Evolutionary conservation across 1,140 invertebrate genomes (phyloP).

Genomic region (Solenopsis fugax): DNA sequence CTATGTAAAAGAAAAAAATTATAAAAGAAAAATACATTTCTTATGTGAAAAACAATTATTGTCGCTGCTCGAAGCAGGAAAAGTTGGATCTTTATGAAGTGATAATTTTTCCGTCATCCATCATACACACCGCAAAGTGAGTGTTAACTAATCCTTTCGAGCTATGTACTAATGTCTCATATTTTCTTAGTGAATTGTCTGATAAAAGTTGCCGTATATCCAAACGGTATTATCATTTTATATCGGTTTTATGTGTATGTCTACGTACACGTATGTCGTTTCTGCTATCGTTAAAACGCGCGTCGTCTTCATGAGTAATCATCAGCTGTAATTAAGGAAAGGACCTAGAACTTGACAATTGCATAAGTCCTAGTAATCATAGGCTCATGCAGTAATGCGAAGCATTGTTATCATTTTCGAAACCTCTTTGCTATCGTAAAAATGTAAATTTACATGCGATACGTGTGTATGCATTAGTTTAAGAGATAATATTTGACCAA

Average conservation of each 20-base stretch:
- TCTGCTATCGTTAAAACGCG: neutral
- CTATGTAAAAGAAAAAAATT: too few species aligned
- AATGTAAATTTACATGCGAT: conserved; percentile 5
- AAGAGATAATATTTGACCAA: neutral
- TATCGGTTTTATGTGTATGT: neutral
- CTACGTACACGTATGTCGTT: neutral
- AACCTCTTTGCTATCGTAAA: conserved; percentile 8
- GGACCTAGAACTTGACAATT: neutral
- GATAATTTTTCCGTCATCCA: neutral
- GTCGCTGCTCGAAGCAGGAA: neutral
- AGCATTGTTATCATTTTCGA: neutral
- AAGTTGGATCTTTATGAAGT: neutral
- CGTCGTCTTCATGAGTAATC: neutral
- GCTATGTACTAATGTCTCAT: neutral
- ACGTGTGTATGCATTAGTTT: neutral
- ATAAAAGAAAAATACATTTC: too few species aligned
- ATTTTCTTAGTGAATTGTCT: conserved; percentile 17
- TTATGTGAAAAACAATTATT: too few species aligned
- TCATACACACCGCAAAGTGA: neutral
- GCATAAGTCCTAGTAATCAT: neutral
- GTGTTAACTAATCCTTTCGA: neutral
- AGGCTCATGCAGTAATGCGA: neutral
- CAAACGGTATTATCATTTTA: conserved; percentile 1
- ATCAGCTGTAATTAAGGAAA: conserved; percentile 1
- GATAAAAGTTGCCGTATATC: conserved; percentile 10